Conservation (phyloP, 2,888 invertebrate species). For the Steinernema carpocapsae region DNA sequence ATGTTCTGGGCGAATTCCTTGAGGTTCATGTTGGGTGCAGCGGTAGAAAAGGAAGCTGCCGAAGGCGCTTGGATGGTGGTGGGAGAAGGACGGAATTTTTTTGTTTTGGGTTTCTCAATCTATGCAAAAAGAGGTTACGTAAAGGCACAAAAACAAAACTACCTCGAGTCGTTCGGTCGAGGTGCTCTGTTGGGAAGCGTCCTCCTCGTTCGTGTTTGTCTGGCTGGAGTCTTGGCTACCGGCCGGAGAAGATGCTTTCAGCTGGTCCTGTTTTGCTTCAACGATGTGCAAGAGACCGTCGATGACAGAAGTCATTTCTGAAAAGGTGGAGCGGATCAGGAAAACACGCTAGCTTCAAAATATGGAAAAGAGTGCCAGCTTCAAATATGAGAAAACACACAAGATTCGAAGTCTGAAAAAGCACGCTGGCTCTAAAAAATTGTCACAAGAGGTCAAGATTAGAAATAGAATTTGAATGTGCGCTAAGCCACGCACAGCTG, state of each 20-base stretch:
- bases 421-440: too few species aligned
- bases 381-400: too few species aligned
- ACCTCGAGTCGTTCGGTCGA: slow-evolving; percentile 15
- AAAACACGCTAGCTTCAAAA: too few species aligned
- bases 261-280: slow-evolving; percentile 12
- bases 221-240: background rate
- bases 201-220: slow-evolving; percentile 1
- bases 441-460: too few species aligned
- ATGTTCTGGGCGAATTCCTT: background rate
- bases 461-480: too few species aligned
- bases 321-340: too few species aligned
- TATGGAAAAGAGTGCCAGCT: too few species aligned
- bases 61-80: background rate
- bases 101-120: background rate
- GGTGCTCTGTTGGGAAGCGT: slow-evolving; percentile 9
- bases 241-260: background rate
- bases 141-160: background rate
- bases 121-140: slow-evolving; percentile 18
- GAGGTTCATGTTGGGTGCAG: background rate
- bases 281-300: background rate
- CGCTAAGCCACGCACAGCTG: too few species aligned
- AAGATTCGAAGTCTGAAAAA: too few species aligned
- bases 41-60: background rate
- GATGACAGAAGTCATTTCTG: background rate
- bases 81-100: background rate